Evolutionary conservation across 2,113 vertebrate species (phyloP), one percentile per base, ranked within the genome.

Genomic region (Sander vitreus): DNA sequence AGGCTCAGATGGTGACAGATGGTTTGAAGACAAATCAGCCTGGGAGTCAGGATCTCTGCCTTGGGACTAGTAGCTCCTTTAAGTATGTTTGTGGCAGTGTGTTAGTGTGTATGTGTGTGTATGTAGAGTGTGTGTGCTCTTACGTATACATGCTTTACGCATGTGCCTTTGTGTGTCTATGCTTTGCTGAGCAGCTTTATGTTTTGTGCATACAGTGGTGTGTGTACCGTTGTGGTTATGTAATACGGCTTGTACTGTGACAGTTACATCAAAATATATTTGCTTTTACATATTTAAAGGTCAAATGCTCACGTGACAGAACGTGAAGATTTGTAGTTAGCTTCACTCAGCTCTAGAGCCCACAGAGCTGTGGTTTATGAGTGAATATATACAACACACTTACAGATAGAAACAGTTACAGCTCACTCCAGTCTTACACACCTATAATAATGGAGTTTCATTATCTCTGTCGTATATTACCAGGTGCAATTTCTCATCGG

Each of bases 1-100:
- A 91, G 92, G 80, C 78, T 94, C 91, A 91, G 90, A 94, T 91
- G 91, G 92, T 86, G 91, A 94, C 95, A 95, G 95, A 95, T 95
- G 95, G 94, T 83, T 88, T 69, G 36, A 85, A 93, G 88, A 93
- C 88, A 92, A 92, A 93, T 87, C 88, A 88, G 88, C 69, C 89
- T 84, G 88, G 83, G 92, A 93, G 85, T 93, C 89, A 86, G 91
- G 89, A 92, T 90, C 88, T 93, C 69, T 92, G 85, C 83, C 90
- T 86, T 90, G 71, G 65, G 73, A 75, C 69, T 21, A 69, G 74
- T 48, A 57, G 53, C 53, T 45, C 62, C 68, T 83, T 76, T 73
- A 84, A 59, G 73, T 78, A 30, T 39, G 21, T 78, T 62, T 55
- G 65, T 76, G 55, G 50, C 19, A 27, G 2, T 58, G 58, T 65